phyloP scores from a whole-genome alignment of 2,113 vertebrate species.

The Gracilinanus agilis region DNA sequence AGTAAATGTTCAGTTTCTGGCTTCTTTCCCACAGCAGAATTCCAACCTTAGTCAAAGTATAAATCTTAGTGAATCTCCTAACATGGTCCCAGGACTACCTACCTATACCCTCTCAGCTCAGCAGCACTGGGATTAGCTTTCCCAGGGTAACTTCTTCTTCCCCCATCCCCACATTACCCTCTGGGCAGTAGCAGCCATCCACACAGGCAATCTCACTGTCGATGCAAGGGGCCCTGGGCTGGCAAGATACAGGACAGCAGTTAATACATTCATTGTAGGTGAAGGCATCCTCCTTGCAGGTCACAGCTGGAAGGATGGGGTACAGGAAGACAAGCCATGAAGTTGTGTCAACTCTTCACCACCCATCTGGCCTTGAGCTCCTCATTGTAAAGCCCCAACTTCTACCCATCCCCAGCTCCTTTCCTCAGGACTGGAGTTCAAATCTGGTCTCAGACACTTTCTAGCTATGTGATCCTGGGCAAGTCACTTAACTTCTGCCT shows the following conservation, averaged over 20 bases:
- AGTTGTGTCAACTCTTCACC: not conserved
- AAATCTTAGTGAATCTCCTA: not conserved
- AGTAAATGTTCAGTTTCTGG: not conserved
- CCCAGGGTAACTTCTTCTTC: not conserved
- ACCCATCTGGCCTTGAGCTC: not conserved
- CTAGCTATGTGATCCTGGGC: not conserved
- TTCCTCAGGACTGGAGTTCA: not conserved
- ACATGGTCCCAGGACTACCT: not conserved
- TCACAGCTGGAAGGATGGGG: conserved; percentile 78
- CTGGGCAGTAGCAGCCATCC: conserved; percentile 96
- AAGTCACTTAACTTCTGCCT: not conserved
- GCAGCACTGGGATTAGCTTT: not conserved
- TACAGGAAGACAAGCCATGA: not conserved
- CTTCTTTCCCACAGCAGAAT: conserved; percentile 13
- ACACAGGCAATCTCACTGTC: conserved; percentile 95
- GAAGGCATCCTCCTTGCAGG: conserved; percentile 88
- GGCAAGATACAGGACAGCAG: conserved; percentile 94
- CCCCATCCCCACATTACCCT: conserved; percentile 82
- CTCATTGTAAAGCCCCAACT: not conserved
- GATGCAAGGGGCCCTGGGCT: conserved; percentile 88
- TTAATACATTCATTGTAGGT: conserved; percentile 93
- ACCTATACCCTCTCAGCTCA: not conserved
- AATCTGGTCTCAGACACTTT: not conserved
- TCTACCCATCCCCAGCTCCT: not conserved
- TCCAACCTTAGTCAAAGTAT: not conserved